Evolutionary conservation across 2,888 invertebrate genomes (phyloP).

Genomic region (Tenthredo scrophulariae): DNA sequence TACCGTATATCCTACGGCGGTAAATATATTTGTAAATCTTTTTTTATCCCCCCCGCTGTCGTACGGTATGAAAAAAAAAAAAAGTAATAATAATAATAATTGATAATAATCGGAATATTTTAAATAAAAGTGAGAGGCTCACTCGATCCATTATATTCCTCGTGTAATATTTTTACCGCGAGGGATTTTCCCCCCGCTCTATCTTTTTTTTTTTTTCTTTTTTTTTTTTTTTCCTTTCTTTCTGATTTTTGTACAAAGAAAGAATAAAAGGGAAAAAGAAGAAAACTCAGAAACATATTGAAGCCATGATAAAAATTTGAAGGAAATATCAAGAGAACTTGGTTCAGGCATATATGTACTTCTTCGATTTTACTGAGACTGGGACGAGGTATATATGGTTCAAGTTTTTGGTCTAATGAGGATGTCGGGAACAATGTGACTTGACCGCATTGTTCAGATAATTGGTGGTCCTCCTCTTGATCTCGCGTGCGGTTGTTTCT

Average conservation of each 20-base stretch:
- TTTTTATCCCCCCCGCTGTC: background rate
- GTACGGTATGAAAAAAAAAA: background rate
- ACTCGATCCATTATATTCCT: background rate
- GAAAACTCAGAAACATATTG: background rate
- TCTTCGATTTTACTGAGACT: background rate
- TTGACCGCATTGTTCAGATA: conserved; percentile 45
- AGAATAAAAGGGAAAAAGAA: background rate
- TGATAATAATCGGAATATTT: background rate
- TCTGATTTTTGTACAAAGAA: background rate
- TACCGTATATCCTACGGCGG: background rate
- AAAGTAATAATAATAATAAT: background rate
- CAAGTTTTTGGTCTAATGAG: conserved; percentile 36
- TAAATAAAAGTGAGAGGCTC: background rate
- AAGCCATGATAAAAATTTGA: background rate
- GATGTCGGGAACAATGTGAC: conserved; percentile 38
- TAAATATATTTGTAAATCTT: conserved; percentile 32
- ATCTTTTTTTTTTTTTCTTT: too few species aligned
- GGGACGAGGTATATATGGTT: background rate
- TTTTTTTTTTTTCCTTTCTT: background rate
- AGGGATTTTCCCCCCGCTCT: background rate
- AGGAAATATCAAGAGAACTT: background rate
- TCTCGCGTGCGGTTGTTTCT: conserved; percentile 26
- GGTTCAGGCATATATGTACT: background rate
- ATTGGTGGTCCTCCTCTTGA: conserved; percentile 35
- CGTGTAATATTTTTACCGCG: background rate